Base-by-base conservation (phyloP, 2,113 vertebrate species). In the Sciurus niger region DNA sequence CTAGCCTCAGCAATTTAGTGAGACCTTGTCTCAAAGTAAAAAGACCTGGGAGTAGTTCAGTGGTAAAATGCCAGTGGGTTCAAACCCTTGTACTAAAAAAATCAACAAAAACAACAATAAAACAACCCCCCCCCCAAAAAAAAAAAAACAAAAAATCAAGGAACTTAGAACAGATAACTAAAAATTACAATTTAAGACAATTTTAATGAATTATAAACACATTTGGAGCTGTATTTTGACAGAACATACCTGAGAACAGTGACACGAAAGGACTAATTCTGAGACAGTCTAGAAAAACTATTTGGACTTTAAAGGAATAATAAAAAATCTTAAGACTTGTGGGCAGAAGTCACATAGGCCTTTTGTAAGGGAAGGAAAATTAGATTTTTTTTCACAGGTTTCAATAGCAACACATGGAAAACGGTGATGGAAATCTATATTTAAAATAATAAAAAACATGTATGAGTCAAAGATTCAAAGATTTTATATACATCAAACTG, bases 161-260 rank as follows among this genome's bases (percentile, higher is more conserved):
- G 72, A 58, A 30, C 37, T 55, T 55, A 85, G 70, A 77, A 79
- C 25, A 48, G 37, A 48, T 92, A 48, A 40, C 6, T 83, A 83
- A 88, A 86, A 60, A 46, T 70, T 60, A 58, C 16, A 37, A 32
- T 48, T 70, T 51, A 60, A 73, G 32, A 60, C 10, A 55, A 68
- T 80, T 80, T 25, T 43, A 82, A 63, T 92, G 30, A 88, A 48
- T 68, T 92, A 76, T 48, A 92, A 92, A 55, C 24, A 87, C 46
- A 82, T 79, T 79, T 92, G 83, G 25, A 83, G 67, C 20, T 58
- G 24, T 5, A 16, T 88, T 88, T 92, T 68, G 70, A 84, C 4
- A 70, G 30, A 58, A 84, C n/a, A 76, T 58, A 58, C 84, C n/a
- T 83, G 68, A 83, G 76, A 89, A 63, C 34, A 37, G 1, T 83